Evolutionary conservation across 2,113 vertebrate species (phyloP), one percentile per base, ranked within the genome.

Genomic region (Rhizomys pruinosus): DNA sequence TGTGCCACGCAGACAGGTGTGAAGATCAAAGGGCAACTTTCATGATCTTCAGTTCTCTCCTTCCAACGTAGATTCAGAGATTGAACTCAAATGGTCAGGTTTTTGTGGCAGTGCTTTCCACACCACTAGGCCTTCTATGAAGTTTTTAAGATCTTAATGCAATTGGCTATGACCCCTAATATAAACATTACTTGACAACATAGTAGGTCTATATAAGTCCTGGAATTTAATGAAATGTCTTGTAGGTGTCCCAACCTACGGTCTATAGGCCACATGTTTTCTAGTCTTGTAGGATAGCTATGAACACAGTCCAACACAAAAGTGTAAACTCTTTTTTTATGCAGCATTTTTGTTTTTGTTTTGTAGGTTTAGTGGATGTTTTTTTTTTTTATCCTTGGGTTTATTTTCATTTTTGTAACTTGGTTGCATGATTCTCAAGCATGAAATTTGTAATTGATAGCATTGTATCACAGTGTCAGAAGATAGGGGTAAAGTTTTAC

Each of bases 201-300:
- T 1, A 8, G 25, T 64, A 16, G 57, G 34, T 37, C 82, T n/a
- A 23, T 76, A 37, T 42, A n/a, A 81, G 55, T 85, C 37, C 71
- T 93, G 52, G n/a, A 87, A 87, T 77, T 76, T 72, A 79, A 72
- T 52, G 47, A 52, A 52, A 52, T n/a, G 72, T 63, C 79, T 42
- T 63, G 52, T 27, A 32, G 42, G 79, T 81, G 25, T 63, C 29
- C n/a, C 59, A 81, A 29, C 29, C 79, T 82, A 37, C 29, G 59
- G 37, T 4, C 23, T 29, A 9, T 25, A 64, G 79, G 59, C 79
- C 32, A 37, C 57, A 32, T 63, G 16, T 80, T n/a, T 13, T 57
- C 37, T n/a, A n/a, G n/a, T n/a, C n/a, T n/a, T n/a, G n/a, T n/a
- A 42, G 78, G 71, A 37, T 63, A 63, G 57, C 78, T 29, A 29